A percentile compares a stretch with the other conserved stretches of the same genome.
These are phyloP conservation scores for Orbicella faveolata DNA, from an alignment of 64 coral and sea anemone species.

Conservation along the genomic window DNA sequence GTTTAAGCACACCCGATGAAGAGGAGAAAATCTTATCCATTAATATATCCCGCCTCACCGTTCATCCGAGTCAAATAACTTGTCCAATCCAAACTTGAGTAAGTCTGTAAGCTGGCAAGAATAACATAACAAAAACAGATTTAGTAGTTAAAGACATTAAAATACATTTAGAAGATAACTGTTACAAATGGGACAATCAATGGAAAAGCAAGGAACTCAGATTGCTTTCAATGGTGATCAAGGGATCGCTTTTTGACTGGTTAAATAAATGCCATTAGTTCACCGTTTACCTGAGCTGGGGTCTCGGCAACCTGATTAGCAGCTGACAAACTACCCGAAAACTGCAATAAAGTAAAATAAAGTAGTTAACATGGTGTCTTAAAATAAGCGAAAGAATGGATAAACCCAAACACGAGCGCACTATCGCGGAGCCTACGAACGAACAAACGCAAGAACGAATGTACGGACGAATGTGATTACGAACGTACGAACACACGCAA, in stretches of 20 bases:
- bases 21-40: too few species aligned
- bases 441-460: too few species aligned
- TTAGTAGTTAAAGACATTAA: background rate
- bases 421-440: too few species aligned
- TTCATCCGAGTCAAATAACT: slow-evolving; percentile 79
- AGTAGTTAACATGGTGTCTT: too few species aligned
- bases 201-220: background rate
- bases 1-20: too few species aligned
- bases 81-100: slow-evolving; percentile 85
- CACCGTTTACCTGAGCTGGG: slow-evolving; percentile 32
- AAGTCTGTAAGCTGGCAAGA: slow-evolving; percentile 75
- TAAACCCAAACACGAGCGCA: too few species aligned
- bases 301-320: slow-evolving; percentile 46
- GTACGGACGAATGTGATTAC: too few species aligned
- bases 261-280: background rate
- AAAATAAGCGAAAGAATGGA: too few species aligned
- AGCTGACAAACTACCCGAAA: slow-evolving; percentile 32
- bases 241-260: background rate
- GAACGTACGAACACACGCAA: background rate
- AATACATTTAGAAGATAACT: background rate
- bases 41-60: slow-evolving; percentile 32
- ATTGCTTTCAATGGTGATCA: background rate
- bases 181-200: too few species aligned
- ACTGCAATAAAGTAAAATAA: slow-evolving; percentile 7
- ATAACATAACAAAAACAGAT: background rate